Base-by-base conservation (phyloP, 2,113 vertebrate species). In the Athene noctua region DNA sequence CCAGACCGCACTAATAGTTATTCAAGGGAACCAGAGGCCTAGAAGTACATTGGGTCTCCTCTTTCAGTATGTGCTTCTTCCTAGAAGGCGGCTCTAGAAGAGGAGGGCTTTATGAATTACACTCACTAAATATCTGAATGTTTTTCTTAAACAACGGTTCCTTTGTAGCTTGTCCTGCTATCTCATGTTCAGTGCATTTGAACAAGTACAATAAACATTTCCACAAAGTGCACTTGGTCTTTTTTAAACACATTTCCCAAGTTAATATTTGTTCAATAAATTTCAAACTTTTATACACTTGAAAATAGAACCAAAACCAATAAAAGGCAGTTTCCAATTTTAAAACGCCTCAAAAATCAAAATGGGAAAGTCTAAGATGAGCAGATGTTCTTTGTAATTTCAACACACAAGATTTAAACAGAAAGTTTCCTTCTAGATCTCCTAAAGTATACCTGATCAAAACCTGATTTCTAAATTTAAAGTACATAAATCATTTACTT, bases 161-260 rank as follows among this genome's bases (percentile, higher is more conserved):
- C 88, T 94, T 90, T 96, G 67, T 80, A 80, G 67, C 61, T 34
- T 86, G 32, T 25, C n/a, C 46, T 74, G 51, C 21, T 83, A 86
- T 51, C n/a, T 88, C 42, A 42, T 1, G 8, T 34, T 62, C 46
- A 30, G 30, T 46, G 29, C 34, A 70, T 93, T 93, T 92, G 42
- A 80, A 73, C 85, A 83, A 88, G 67, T 80, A 96, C 63, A 92
- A 88, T 70, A 90, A 96, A 86, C 52, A 80, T 52, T 80, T 80
- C 63, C 72, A 82, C 58, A 77, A 90, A 86, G 59, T 18, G 42
- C 51, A 80, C 40, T 13, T 3, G 10, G 16, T 52, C 20, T 83
- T 80, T 94, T 86, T 51, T 3, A 88, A 95, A 86, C 18, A 68
- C 17, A 54, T 80, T 86, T 94, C 46, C 51, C 34, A 92, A 84